Conservation (phyloP, 2,797 vertebrate genomes). For the Fringilla coelebs region DNA sequence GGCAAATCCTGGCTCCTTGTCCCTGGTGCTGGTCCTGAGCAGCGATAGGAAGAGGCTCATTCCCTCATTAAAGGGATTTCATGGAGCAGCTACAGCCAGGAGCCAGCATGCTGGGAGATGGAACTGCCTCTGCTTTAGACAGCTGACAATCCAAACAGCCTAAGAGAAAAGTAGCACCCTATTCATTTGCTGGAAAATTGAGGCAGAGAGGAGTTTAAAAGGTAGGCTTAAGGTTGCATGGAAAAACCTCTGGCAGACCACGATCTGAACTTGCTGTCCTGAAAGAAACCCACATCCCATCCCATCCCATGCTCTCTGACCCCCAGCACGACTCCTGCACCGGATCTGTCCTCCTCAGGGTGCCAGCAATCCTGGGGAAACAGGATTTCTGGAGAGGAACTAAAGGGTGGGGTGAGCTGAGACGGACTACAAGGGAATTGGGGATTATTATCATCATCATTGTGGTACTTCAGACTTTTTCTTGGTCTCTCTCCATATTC, state of each 20-base stretch:
- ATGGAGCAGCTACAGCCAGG: background rate
- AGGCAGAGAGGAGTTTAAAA: background rate
- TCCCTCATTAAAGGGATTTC: background rate
- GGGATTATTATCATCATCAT: constrained; percentile 15
- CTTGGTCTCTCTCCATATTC: constrained; percentile 24
- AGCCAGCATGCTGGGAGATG: background rate
- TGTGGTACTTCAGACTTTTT: background rate
- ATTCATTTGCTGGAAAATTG: background rate
- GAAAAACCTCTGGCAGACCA: background rate
- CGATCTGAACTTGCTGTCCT: background rate
- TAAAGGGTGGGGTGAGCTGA: constrained; percentile 36
- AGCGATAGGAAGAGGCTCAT: background rate
- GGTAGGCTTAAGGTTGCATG: background rate
- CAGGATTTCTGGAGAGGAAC: background rate
- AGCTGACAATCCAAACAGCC: background rate
- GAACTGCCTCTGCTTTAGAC: background rate
- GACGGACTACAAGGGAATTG: background rate
- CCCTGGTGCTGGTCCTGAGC: background rate
- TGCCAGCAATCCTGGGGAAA: constrained; percentile 12
- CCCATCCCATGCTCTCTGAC: background rate
- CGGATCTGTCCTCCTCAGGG: background rate
- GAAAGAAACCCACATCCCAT: background rate
- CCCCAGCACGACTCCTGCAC: background rate
- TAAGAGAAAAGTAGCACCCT: background rate
- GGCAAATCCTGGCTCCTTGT: background rate